These are phyloP conservation scores for Botia almorhae DNA, from an alignment of 2,797 vertebrate species.

Conservation along the genomic window DNA sequence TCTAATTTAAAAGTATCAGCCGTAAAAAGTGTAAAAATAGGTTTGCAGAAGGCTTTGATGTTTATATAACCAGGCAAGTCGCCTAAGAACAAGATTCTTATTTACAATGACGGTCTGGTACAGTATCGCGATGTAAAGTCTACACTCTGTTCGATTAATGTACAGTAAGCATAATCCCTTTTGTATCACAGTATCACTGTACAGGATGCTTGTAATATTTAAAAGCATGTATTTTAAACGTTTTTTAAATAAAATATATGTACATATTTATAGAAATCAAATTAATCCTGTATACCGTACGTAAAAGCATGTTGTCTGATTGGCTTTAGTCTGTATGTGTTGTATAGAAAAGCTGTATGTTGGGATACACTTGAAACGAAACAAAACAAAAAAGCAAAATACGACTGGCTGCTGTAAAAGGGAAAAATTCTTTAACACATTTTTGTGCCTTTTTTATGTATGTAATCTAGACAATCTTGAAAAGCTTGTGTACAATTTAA, in stretches of 20 bases:
- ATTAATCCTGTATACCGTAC: slow-evolving; percentile 58
- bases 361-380: slow-evolving; percentile 89
- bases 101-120: slow-evolving; percentile 1
- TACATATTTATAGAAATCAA: slow-evolving; percentile 71
- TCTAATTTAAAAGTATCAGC: slow-evolving; percentile 5
- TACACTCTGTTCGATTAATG: slow-evolving; percentile 50
- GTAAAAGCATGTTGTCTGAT: slow-evolving; percentile 86
- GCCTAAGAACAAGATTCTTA: neutral
- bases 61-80: slow-evolving; percentile 26
- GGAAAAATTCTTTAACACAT: slow-evolving; percentile 86
- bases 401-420: slow-evolving; percentile 82
- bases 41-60: slow-evolving; percentile 5
- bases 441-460: slow-evolving; percentile 98
- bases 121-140: slow-evolving; percentile 19
- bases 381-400: slow-evolving; percentile 71
- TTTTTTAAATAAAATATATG: slow-evolving; percentile 75
- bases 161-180: slow-evolving; percentile 71
- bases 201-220: slow-evolving; percentile 93
- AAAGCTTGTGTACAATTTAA: slow-evolving; percentile 92
- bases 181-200: slow-evolving; percentile 87
- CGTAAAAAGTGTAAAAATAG: slow-evolving; percentile 26
- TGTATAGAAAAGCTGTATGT: slow-evolving; percentile 84
- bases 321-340: slow-evolving; percentile 81
- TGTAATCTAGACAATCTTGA: slow-evolving; percentile 96
- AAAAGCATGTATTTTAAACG: slow-evolving; percentile 81